Evolutionary conservation across 2,113 vertebrate species (phyloP), one percentile per base, ranked within the genome.

Genomic region (Aplodontia rufa): DNA sequence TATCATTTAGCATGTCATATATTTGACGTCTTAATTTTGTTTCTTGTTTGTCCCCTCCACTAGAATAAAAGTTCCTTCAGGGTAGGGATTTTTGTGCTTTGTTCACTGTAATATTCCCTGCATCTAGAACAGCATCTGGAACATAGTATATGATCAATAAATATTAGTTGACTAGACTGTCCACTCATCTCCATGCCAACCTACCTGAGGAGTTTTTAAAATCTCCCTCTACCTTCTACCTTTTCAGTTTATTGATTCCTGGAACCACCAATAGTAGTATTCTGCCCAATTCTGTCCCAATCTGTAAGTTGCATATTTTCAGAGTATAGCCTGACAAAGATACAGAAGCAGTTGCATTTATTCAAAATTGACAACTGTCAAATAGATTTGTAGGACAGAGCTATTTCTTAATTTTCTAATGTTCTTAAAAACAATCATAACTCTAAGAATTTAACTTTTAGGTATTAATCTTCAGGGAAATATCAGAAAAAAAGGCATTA

Each of bases 361-460:
- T n/a, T 58, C 75, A 91, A 74, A 58, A 76, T 55, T 51, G 47
- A 72, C 7, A 72, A 82, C 90, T 35, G 42, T 58, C 51, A 91
- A 68, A 22, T 35, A 26, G 35, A 49, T 78, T 62, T 90, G 58
- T 37, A 95, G 32, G n/a, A 79, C 1, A 85, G 3, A 62, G 3
- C 42, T 87, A 80, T 74, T 91, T 82, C 49, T 92, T 76, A 90
- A 60, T 88, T 90, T 32, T 81, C 35, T 55, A 80, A 92, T 96
- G 64, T 60, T 26, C 35, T 95, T 68, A 49, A 76, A 89, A 96
- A 81, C 12, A 42, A 2, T 13, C 20, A 5, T 2, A 60, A 60
- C 5, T 71, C 40, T 1, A 92, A 35, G 51, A 83, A 81, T 55
- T 93, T 24, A 92, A 87, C 30, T 95, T 62, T 68, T 16, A 49